Percentiles rank a stretch among this genome's conserved stretches.
Evolutionary conservation across 2,888 invertebrate species (phyloP).

Genomic region (Drosophila greeni): DNA sequence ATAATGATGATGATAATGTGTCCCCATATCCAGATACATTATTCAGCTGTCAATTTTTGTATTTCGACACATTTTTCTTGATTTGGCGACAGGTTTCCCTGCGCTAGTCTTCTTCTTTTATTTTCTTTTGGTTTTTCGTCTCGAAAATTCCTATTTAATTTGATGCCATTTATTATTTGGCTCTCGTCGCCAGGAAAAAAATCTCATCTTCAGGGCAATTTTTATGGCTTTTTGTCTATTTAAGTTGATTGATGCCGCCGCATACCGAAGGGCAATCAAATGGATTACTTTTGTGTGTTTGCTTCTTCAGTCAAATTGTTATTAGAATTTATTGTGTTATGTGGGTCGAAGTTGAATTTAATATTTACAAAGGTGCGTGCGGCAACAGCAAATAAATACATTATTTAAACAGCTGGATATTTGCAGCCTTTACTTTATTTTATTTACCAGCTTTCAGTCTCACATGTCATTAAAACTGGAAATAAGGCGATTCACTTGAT

Average conservation of each 20-base stretch:
- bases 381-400: constrained; percentile 1
- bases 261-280: constrained; percentile 5
- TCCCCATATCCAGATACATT: constrained; percentile 26
- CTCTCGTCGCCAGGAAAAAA: constrained; percentile 6
- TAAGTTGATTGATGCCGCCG: constrained; percentile 15
- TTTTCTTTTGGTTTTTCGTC: constrained; percentile 14
- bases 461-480: constrained; percentile 4
- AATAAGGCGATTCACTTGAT: constrained; percentile 1
- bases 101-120: background rate
- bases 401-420: constrained; percentile 27
- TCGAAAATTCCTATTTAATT: constrained; percentile 22
- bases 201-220: constrained; percentile 20
- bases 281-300: constrained; percentile 8
- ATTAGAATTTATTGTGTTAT: constrained; percentile 4
- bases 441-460: background rate
- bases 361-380: background rate
- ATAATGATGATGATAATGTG: constrained; percentile 35
- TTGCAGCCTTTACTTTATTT: background rate
- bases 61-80: constrained; percentile 41
- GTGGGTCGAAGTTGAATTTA: constrained; percentile 5
- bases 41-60: constrained; percentile 40
- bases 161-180: constrained; percentile 27
- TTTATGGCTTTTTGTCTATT: constrained; percentile 36
- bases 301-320: constrained; percentile 5
- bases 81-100: constrained; percentile 26